A percentile compares a stretch with the other conserved stretches of the same genome.
Conservation (phyloP, 2,113 vertebrate genomes). For the Amblyornis subalaris region DNA sequence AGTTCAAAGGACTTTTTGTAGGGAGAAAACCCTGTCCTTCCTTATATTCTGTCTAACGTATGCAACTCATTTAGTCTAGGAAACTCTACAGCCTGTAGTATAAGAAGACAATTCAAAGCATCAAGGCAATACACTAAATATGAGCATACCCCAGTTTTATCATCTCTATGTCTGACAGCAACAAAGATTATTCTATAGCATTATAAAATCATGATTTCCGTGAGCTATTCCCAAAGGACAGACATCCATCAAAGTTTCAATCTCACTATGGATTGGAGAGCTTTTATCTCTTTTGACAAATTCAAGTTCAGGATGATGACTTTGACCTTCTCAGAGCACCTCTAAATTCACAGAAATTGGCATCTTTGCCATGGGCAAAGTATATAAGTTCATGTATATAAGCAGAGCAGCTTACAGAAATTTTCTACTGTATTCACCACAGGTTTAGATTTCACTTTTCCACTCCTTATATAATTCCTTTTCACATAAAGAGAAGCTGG, state of each 20-base stretch:
- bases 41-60: background rate
- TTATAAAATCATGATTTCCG: background rate
- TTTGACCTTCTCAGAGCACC: background rate
- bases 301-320: conserved; percentile 15
- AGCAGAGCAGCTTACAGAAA: background rate
- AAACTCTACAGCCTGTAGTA: background rate
- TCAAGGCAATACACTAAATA: background rate
- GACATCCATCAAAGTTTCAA: background rate
- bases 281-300: conserved; percentile 14
- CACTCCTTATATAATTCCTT: background rate
- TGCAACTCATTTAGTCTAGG: background rate
- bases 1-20: background rate
- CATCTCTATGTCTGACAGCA: background rate
- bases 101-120: background rate
- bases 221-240: background rate
- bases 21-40: background rate
- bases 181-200: background rate
- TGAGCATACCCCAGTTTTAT: background rate
- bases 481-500: background rate
- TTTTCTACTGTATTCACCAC: background rate
- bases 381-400: background rate
- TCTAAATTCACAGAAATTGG: conserved; percentile 5
- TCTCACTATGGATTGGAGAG: background rate
- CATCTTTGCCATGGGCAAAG: background rate
- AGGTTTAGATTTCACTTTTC: background rate